Conservation (phyloP, 2,797 vertebrate genomes). For the Gorsachius magnificus region DNA sequence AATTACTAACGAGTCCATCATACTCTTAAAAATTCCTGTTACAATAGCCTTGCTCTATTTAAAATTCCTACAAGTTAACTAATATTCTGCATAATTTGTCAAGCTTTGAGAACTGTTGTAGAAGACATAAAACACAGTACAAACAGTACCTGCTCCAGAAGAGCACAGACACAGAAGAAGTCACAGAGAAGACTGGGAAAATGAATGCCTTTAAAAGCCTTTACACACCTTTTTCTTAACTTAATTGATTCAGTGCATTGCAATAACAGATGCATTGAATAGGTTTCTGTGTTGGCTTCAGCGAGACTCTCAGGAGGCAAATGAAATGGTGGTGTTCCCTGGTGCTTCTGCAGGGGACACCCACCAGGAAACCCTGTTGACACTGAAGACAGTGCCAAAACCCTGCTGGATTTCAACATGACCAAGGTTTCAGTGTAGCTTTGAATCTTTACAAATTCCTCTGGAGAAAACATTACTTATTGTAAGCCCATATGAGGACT, state of each 20-base stretch:
- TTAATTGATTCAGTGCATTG: neutral
- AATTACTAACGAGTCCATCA: neutral
- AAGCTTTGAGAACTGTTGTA: neutral
- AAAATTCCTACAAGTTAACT: neutral
- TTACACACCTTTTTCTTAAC: neutral
- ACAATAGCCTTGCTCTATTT: neutral
- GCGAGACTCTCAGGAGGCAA: neutral
- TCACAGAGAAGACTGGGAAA: neutral
- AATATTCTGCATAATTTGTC: neutral
- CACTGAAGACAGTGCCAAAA: neutral
- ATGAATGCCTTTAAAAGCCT: neutral
- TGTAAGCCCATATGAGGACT: neutral
- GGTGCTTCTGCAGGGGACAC: neutral
- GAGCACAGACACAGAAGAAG: neutral
- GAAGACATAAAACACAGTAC: neutral
- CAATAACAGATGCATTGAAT: neutral
- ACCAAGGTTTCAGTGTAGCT: neutral
- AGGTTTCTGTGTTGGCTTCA: neutral
- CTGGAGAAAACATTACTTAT: neutral
- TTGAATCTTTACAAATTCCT: neutral
- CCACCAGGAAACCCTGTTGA: neutral
- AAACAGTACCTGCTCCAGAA: neutral
- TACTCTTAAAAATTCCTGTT: neutral
- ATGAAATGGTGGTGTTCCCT: neutral
- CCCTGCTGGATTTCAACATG: neutral